Evolutionary conservation across 2,888 invertebrate genomes (phyloP), one percentile per base, ranked within the genome.

Genomic region (Philopedon plagiatum): DNA sequence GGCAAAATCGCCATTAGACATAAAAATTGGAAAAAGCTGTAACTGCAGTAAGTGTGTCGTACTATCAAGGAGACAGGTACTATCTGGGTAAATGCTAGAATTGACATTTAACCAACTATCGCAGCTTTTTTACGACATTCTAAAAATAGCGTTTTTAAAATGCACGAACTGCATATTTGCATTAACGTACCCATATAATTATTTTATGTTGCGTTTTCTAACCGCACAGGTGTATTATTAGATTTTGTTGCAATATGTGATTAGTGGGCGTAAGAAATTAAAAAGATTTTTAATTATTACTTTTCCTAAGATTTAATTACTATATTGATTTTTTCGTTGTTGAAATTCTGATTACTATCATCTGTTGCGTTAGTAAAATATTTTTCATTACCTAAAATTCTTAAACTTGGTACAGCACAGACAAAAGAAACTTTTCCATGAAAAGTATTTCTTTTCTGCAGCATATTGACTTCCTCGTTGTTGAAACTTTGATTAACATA

Each of bases 1-100:
- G 63, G 63, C 34, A 19, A 46, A 41, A 26, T 32, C 29, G 32
- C 11, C 13, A 32, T 51, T 49, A 13, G 63, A 49, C 49, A 34
- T 32, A 63, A 54, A 54, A 54, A 29, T 15, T 15, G 26, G 29
- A 29, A 54, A 54, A 32, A 32, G 9, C 1, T 29, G 51, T 54
- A 7, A 26, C 4, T 4, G 18, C n/a, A 1, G 39, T 13, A 54
- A 54, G 29, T 29, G 29, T 29, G 51, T 11, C 9, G 29, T 26
- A 13, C 18, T 29, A 29, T 26, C 13, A 51, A 51, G 26, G 26
- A 21, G 19, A 46, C n/a, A n/a, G n/a, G n/a, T n/a, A n/a, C n/a
- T n/a, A n/a, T n/a, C n/a, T n/a, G n/a, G n/a, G n/a, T n/a, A n/a
- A n/a, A n/a, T n/a, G 26, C 26, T 5, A 26, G 7, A 3, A 26